Conservation (phyloP, 1,140 invertebrate genomes). For the Schmidtea mediterranea region DNA sequence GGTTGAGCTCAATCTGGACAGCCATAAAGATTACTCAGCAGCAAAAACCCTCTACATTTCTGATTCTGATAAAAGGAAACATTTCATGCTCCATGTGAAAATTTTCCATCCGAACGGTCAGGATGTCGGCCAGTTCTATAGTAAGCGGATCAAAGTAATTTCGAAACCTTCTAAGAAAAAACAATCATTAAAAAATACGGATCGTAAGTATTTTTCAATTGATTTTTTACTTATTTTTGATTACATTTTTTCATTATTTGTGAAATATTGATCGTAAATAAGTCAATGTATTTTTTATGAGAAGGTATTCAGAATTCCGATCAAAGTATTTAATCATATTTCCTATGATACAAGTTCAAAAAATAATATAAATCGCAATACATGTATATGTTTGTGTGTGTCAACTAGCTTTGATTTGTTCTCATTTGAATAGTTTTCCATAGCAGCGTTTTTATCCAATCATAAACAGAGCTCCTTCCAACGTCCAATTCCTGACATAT, state of each 20-base stretch:
- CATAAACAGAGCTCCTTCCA: too few species aligned
- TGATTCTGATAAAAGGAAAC: slow-evolving; percentile 93
- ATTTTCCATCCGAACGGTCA: slow-evolving; percentile 95
- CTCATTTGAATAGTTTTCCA: too few species aligned
- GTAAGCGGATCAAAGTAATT: slow-evolving; percentile 95
- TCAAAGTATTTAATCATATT: too few species aligned
- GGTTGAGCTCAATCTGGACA: slow-evolving; percentile 82
- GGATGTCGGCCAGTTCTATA: slow-evolving; percentile 90
- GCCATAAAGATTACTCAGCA: slow-evolving; percentile 72
- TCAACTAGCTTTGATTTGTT: too few species aligned
- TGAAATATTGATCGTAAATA: too few species aligned
- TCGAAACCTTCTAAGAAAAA: slow-evolving; percentile 99
- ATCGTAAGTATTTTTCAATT: slow-evolving; percentile 35
- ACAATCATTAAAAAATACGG: slow-evolving; percentile 91
- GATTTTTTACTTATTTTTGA: not conserved
- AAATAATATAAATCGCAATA: too few species aligned
- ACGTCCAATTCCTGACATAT: too few species aligned
- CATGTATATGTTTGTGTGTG: too few species aligned
- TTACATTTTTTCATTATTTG: not conserved
- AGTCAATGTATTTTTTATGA: too few species aligned
- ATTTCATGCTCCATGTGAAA: slow-evolving; percentile 93
- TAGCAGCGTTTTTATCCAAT: too few species aligned
- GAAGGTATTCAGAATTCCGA: too few species aligned
- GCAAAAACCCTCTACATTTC: slow-evolving; percentile 97
- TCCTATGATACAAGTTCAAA: too few species aligned